Conservation (phyloP, 2,888 invertebrate species). For the Cryptocephalus moraei region DNA sequence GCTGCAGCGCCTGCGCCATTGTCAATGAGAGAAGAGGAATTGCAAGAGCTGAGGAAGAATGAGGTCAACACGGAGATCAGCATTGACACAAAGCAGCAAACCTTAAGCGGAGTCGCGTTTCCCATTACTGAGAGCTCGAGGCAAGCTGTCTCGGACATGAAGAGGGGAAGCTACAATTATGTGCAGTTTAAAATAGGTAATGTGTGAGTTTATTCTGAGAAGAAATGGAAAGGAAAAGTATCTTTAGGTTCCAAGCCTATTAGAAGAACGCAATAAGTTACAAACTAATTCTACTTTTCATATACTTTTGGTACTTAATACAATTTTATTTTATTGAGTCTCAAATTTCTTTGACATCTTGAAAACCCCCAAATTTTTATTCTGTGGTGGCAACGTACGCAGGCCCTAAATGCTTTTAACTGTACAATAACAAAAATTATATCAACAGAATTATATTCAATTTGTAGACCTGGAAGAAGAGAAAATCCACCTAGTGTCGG, state of each 20-base stretch:
- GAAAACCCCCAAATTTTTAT: too few species aligned
- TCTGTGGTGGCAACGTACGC: too few species aligned
- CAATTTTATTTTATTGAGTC: not conserved
- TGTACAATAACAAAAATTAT: too few species aligned
- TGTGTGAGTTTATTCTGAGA: not conserved
- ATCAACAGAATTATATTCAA: not conserved
- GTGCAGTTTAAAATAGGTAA: constrained; percentile 79
- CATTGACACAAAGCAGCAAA: constrained; percentile 78
- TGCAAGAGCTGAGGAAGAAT: constrained; percentile 65
- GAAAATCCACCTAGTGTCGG: constrained; percentile 71
- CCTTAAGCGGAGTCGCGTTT: constrained; percentile 81
- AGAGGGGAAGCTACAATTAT: constrained; percentile 70
- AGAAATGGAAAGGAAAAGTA: not conserved
- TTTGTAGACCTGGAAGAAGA: constrained; percentile 71
- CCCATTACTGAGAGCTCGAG: constrained; percentile 76
- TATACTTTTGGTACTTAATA: not conserved
- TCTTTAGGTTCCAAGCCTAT: not conserved
- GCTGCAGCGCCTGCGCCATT: constrained; percentile 81
- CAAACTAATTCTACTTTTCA: not conserved
- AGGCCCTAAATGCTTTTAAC: too few species aligned
- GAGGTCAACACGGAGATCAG: constrained; percentile 63
- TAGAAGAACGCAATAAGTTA: not conserved
- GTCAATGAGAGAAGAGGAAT: constrained; percentile 77
- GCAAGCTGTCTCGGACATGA: constrained; percentile 64
- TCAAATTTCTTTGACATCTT: too few species aligned